Base-by-base conservation (phyloP, 1,140 invertebrate genomes). In the Brachionus plicatilis region DNA sequence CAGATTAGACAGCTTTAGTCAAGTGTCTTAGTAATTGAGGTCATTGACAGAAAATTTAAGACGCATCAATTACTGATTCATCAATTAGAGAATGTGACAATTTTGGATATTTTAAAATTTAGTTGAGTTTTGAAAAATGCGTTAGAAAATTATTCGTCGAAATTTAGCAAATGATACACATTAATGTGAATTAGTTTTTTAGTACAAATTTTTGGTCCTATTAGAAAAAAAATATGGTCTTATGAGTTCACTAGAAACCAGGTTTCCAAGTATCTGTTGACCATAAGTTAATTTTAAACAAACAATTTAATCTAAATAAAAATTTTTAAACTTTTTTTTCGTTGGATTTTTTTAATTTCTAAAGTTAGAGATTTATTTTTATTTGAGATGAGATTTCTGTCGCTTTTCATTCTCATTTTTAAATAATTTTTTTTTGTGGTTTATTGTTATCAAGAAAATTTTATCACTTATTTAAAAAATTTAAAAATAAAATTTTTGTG, bases 81-180 rank as follows among this genome's bases (percentile, higher is more conserved):
- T 17, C 27, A 68, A 17, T 33, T 37, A 68, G 27, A 68, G 29
- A 68, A 68, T 29, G 27, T 68, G 66, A 68, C 66, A 68, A 68
- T 68, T 68, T 68, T 68, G 66, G 66, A 68, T 33, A 60, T 60
- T 60, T 60, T 56, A 20, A 20, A 60, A 60, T 60, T 60, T 60
- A 60, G 53, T 60, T 68, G 27, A 68, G 66, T 68, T 24, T 68
- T 68, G 66, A 68, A 41, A 33, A 33, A 33, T 68, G 33, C 33
- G n/a, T 68, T 68, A 41, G 27, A 68, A 41, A 68, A 33, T 68
- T 68, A 41, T 68, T 68, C 66, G 66, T 68, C 66, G 66, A 33
- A 20, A 60, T 20, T 60, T 60, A 60, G 53, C 53, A 60, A 60
- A 20, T 60, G 53, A 60, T 60, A 20, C 53, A 60, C 53, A 17